phyloP scores from a whole-genome alignment of 2,113 vertebrate genomes.

The Chlorocebus sabaeus region DNA sequence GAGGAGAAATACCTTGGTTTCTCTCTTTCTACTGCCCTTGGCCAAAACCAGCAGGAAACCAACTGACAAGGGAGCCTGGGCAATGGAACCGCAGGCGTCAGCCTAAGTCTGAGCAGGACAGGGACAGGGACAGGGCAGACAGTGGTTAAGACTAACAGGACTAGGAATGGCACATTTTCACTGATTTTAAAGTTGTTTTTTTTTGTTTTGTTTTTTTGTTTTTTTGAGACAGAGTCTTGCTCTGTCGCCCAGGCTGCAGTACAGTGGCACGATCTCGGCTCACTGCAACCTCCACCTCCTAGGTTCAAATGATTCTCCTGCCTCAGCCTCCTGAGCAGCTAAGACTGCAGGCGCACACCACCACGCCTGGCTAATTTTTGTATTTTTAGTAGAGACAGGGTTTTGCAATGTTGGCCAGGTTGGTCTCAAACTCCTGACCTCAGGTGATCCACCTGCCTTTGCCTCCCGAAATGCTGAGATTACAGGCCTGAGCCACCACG shows the following conservation, averaged over 20 bases:
- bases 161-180: neutral
- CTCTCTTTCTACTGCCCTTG: neutral
- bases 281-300: neutral
- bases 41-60: neutral
- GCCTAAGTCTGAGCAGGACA: neutral
- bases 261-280: neutral
- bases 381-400: neutral
- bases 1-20: neutral
- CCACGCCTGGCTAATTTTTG: too few species aligned
- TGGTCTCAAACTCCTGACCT: neutral
- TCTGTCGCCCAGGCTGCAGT: neutral
- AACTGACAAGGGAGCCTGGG: neutral
- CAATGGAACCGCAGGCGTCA: neutral
- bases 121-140: too few species aligned
- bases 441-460: neutral
- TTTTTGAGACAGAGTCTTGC: neutral
- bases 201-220: neutral
- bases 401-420: neutral
- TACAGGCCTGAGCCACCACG: too few species aligned
- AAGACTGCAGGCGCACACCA: too few species aligned
- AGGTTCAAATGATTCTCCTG: neutral
- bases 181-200: neutral
- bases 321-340: too few species aligned
- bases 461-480: neutral
- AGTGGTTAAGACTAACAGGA: fast-evolving